A percentile compares a stretch with the other conserved stretches of the same genome.
phyloP scores from a whole-genome alignment of 2,113 vertebrate genomes.

The Gobius niger region DNA sequence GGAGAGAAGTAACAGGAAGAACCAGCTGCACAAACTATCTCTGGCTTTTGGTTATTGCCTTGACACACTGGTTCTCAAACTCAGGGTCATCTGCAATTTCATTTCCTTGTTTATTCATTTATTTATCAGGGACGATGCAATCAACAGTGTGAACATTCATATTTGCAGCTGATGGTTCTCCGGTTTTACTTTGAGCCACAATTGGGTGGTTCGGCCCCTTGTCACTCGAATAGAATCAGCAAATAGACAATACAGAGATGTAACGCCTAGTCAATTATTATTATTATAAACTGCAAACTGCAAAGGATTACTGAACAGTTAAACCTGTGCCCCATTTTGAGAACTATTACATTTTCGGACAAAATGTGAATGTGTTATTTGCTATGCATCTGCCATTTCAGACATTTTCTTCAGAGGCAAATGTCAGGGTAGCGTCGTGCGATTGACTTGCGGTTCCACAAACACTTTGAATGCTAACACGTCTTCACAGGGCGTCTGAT shows the following conservation, averaged over 20 bases:
- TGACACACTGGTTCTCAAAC: background rate
- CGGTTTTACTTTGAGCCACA: too few species aligned
- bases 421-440: slow-evolving; percentile 40
- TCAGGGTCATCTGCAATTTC: too few species aligned
- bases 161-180: too few species aligned
- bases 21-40: slow-evolving; percentile 38
- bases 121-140: too few species aligned
- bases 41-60: slow-evolving; percentile 21
- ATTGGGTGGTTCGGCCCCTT: too few species aligned
- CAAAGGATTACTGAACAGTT: background rate
- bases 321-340: background rate
- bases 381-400: slow-evolving; percentile 18
- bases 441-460: slow-evolving; percentile 45
- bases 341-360: background rate
- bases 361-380: slow-evolving; percentile 7
- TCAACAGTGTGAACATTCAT: too few species aligned
- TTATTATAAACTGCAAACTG: too few species aligned
- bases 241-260: too few species aligned
- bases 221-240: too few species aligned
- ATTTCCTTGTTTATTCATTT: too few species aligned
- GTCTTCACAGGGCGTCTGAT: slow-evolving; percentile 67
- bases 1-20: slow-evolving; percentile 23
- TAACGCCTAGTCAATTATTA: too few species aligned
- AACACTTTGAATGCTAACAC: slow-evolving; percentile 60
- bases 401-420: slow-evolving; percentile 20